A percentile compares a stretch with the other conserved stretches of the same genome.
Conservation (phyloP, 2,797 vertebrate species). For the Notolepis coatsorum region DNA sequence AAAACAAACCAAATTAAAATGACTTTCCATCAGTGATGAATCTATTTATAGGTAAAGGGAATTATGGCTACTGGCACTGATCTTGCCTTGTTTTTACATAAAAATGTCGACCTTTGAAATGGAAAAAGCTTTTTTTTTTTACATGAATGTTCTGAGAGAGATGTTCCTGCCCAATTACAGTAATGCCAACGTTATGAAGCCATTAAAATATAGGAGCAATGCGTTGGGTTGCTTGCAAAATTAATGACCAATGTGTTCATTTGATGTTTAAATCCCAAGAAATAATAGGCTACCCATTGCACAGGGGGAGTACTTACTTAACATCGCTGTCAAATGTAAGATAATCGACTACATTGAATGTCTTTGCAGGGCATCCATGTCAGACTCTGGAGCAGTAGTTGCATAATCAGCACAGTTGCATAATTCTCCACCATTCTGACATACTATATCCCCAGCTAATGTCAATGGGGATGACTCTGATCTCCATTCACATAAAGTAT, state of each 20-base stretch:
- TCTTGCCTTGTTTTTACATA: neutral
- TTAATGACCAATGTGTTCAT: neutral
- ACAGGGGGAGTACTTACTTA: neutral
- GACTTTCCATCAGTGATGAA: slow-evolving; percentile 4
- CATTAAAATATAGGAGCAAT: neutral
- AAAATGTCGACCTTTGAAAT: no score
- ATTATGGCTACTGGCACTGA: neutral
- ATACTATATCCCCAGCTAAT: neutral
- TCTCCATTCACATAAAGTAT: neutral
- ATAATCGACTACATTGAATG: neutral
- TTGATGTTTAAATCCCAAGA: neutral
- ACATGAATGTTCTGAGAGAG: neutral
- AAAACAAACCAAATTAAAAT: neutral
- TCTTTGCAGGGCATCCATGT: neutral
- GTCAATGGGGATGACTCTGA: neutral
- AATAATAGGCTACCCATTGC: no score
- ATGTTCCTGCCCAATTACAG: no score
- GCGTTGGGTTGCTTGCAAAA: neutral
- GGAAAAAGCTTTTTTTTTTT: neutral
- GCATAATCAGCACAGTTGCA: neutral
- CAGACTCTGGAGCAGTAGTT: neutral
- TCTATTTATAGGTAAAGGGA: neutral
- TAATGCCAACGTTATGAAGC: neutral
- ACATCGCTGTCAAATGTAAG: neutral
- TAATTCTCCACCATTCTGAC: neutral